phyloP scores from a whole-genome alignment of 2,888 invertebrate species.

The Timandra comae region DNA sequence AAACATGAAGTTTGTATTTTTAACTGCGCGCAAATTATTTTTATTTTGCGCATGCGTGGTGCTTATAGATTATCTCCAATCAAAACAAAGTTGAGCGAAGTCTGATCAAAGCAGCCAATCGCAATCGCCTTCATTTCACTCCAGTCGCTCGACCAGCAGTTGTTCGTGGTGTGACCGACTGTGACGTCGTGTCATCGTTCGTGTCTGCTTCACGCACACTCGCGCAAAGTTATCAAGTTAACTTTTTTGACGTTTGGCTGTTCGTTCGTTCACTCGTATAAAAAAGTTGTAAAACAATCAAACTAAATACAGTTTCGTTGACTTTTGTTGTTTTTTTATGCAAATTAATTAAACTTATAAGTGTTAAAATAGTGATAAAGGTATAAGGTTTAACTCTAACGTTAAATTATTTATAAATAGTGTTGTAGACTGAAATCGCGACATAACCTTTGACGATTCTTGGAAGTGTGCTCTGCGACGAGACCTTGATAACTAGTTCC shows the following conservation, averaged over 20 bases:
- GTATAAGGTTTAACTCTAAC: too few relatives aligned
- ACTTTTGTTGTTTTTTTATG: conserved; percentile 7
- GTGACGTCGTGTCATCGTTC: not conserved
- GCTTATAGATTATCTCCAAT: too few relatives aligned
- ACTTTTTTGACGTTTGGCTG: conserved; percentile 13
- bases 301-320: conserved; percentile 14
- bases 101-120: too few relatives aligned
- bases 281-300: too few relatives aligned
- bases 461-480: conserved; percentile 64
- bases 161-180: conserved; percentile 1
- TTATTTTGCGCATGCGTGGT: too few relatives aligned
- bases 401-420: too few relatives aligned
- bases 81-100: too few relatives aligned
- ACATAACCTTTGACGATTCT: conserved; percentile 63
- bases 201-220: not conserved
- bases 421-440: conserved; percentile 41
- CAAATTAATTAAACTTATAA: conserved; percentile 19
- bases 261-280: conserved; percentile 6
- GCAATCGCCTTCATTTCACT: not conserved
- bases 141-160: too few relatives aligned
- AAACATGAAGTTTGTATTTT: too few relatives aligned
- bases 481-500: conserved; percentile 77
- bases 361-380: too few relatives aligned
- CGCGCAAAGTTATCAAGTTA: conserved; percentile 5
- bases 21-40: too few relatives aligned